Evolutionary conservation across 2,113 vertebrate species (phyloP), one percentile per base, ranked within the genome.

Genomic region (Eretmochelys imbricata): DNA sequence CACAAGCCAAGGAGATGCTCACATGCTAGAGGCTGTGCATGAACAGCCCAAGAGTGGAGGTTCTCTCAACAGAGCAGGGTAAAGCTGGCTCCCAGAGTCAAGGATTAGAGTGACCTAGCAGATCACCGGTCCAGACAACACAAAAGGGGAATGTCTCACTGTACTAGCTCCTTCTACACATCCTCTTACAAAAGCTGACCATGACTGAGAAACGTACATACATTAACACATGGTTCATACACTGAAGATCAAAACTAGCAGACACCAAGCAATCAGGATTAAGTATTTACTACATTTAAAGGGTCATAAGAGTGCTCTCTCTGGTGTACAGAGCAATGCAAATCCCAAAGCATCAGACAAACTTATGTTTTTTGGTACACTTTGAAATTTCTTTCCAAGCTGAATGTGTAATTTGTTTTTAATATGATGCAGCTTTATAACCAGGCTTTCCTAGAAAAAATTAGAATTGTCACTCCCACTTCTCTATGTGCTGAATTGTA

Each of bases 361-460:
- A 9, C 27, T 93, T 57, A 79, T 0, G 0, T 83, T 91, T 51
- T 55, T 89, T 17, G 35, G 1, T 7, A 42, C 69, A 87, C 46
- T 94, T 89, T 91, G 89, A 92, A 86, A 78, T 42, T 88, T 89
- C 91, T 95, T 46, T 83, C 87, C 29, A 57, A 95, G 65, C 69
- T 92, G 76, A 19, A 8, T 46, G 8, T 35, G 38, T 13, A 76
- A 46, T 46, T 76, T 76, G 20, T 50, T 95, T 88, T 91, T 83
- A 85, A 95, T 80, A 22, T 92, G 96, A 89, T 95, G 46, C 75
- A 84, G 12, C 90, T 89, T 89, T 95, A 91, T 55, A 80, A 1
- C 1, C 82, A n/a, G 10, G 82, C 91, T 89, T 90, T 82, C 53
- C 75, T 38, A 65, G 85, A 76, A 89, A 89, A 84, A 48, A 55